phyloP scores from a whole-genome alignment of 2,113 vertebrate genomes.

The Ibidorhyncha struthersii region DNA sequence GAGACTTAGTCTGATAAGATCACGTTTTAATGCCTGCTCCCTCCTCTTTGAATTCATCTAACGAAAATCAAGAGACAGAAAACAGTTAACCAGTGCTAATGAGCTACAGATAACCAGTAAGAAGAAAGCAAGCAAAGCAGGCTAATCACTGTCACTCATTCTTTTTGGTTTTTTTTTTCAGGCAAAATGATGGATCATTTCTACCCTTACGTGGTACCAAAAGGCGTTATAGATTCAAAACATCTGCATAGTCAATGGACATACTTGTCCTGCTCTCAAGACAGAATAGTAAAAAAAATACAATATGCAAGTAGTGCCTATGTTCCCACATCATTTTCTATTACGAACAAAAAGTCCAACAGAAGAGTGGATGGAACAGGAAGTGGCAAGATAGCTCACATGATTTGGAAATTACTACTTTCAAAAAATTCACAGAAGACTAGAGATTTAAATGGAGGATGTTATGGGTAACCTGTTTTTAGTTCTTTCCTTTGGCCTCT shows the following conservation, averaged over 20 bases:
- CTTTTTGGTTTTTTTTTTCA: neutral
- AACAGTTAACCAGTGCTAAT: neutral
- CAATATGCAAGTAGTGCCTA: neutral
- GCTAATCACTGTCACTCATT: neutral
- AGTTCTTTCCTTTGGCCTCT: neutral
- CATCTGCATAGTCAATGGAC: neutral
- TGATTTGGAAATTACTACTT: neutral
- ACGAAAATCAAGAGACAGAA: neutral
- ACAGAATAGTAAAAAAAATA: neutral
- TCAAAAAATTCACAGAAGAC: neutral
- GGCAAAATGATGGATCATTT: neutral
- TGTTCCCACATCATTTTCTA: neutral
- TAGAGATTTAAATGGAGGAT: neutral
- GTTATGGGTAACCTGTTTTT: neutral
- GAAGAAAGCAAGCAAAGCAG: neutral
- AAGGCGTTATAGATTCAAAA: neutral
- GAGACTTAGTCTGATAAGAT: neutral
- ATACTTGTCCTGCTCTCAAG: neutral
- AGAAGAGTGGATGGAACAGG: neutral
- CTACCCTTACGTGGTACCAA: neutral
- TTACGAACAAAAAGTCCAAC: neutral
- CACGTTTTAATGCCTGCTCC: neutral
- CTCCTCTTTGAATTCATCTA: neutral
- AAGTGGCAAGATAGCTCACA: neutral
- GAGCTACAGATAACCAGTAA: neutral